Percentiles rank a stretch among this genome's conserved stretches.
phyloP scores from a whole-genome alignment of 2,797 vertebrate genomes.

The Tragelaphus oryx region DNA sequence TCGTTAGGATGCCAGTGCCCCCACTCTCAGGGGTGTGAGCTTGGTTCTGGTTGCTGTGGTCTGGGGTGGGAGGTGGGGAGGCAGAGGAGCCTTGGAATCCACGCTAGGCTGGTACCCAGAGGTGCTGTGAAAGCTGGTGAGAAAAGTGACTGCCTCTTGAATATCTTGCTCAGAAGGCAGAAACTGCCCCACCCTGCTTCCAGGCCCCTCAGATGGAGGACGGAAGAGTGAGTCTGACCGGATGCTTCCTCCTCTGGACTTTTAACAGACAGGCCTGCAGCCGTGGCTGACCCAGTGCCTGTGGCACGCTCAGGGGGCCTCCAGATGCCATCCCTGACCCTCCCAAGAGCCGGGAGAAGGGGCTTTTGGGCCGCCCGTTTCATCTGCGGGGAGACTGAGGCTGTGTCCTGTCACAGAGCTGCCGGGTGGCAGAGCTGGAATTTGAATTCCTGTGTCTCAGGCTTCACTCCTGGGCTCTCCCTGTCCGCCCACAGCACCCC shows the following conservation, averaged over 20 bases:
- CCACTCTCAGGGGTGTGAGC: neutral
- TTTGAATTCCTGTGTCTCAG: neutral
- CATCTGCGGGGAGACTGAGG: neutral
- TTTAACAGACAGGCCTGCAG: neutral
- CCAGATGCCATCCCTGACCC: neutral
- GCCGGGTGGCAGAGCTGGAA: neutral
- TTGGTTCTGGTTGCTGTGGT: neutral
- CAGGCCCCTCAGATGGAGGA: neutral
- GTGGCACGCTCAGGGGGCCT: neutral
- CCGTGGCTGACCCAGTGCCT: neutral
- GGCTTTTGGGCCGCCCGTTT: neutral
- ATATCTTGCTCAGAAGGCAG: neutral
- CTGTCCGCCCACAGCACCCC: no score
- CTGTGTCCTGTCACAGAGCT: neutral
- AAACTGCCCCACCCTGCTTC: neutral
- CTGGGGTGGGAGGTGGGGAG: neutral
- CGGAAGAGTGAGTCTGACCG: neutral
- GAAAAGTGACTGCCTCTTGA: neutral
- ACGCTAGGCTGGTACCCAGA: accelerated
- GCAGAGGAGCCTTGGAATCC: neutral
- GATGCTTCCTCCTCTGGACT: neutral
- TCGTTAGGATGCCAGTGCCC: neutral
- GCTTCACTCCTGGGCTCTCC: neutral
- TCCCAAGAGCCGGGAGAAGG: neutral
- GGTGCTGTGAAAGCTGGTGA: neutral